A percentile compares a stretch with the other conserved stretches of the same genome.
phyloP scores from a whole-genome alignment of 2,797 vertebrate species.

The Takifugu ocellatus region DNA sequence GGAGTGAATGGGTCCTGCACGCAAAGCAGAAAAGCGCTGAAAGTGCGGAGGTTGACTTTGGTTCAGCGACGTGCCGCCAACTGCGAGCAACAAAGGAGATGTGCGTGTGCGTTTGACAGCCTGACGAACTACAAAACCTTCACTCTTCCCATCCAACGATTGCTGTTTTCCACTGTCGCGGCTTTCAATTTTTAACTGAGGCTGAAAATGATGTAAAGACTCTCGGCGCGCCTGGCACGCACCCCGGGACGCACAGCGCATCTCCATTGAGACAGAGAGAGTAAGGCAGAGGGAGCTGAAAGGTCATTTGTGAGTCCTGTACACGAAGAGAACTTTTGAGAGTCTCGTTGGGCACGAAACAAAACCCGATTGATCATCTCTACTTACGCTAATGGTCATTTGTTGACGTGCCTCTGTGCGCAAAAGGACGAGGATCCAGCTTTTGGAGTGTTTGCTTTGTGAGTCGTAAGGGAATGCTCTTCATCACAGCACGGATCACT shows the following conservation, averaged over 20 bases:
- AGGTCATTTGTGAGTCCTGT: constrained; percentile 15
- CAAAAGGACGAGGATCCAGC: constrained; percentile 57
- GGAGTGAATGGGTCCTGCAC: constrained; percentile 69
- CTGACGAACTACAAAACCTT: constrained; percentile 26
- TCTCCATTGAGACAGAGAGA: constrained; percentile 31
- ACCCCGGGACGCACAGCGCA: constrained; percentile 64
- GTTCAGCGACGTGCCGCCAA: constrained; percentile 33
- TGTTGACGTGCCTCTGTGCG: constrained; percentile 18
- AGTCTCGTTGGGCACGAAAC: constrained; percentile 15
- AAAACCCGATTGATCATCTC: constrained; percentile 7
- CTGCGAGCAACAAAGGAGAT: constrained; percentile 33
- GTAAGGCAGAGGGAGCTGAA: constrained; percentile 25
- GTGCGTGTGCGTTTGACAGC: constrained; percentile 32
- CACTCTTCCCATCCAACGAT: background rate
- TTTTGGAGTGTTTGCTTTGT: constrained; percentile 27
- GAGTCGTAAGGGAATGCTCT: constrained; percentile 46
- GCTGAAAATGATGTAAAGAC: constrained; percentile 57
- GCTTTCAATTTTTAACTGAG: constrained; percentile 41
- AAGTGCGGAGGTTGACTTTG: constrained; percentile 62
- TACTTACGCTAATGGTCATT: constrained; percentile 30
- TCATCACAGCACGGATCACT: constrained; percentile 52
- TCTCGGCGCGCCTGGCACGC: constrained; percentile 45
- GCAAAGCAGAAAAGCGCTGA: constrained; percentile 66
- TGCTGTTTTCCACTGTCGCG: background rate
- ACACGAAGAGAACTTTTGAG: background rate